Conservation (phyloP, 1,140 invertebrate genomes). For the Camponotus floridanus region DNA sequence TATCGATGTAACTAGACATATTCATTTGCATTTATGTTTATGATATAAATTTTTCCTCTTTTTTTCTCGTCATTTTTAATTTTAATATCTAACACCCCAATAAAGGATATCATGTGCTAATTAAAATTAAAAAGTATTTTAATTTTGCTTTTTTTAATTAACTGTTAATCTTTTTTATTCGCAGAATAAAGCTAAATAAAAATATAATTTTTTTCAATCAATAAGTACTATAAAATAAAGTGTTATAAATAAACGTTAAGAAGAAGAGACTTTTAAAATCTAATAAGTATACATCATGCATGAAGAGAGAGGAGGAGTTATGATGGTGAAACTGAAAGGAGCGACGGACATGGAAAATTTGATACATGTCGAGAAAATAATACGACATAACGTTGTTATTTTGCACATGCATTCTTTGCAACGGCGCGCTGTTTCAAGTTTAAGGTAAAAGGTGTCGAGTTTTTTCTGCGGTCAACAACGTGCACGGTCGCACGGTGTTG, state of each 20-base stretch:
- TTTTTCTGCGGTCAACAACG: constrained; percentile 74
- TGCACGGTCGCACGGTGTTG: constrained; percentile 81
- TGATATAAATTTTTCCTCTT: not conserved
- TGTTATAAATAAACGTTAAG: not conserved
- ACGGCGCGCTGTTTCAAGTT: constrained; percentile 75
- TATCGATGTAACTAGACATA: not conserved
- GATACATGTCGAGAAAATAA: constrained; percentile 39
- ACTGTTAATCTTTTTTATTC: not conserved
- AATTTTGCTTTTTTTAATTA: not conserved
- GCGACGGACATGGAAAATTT: constrained; percentile 7
- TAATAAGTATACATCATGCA: not conserved
- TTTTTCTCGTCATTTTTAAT: not conserved
- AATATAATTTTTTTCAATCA: not conserved
- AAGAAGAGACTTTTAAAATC: not conserved
- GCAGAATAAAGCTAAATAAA: not conserved
- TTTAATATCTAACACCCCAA: not conserved
- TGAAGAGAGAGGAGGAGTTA: not conserved
- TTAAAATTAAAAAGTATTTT: not conserved
- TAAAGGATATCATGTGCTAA: not conserved
- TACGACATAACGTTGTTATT: constrained; percentile 36
- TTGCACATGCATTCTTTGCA: constrained; percentile 31
- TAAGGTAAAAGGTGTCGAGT: constrained; percentile 80
- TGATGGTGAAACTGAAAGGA: not conserved
- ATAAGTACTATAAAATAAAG: not conserved
- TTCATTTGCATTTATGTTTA: not conserved